Conservation (phyloP, 1,140 invertebrate species). For the Drosophila willistoni region DNA sequence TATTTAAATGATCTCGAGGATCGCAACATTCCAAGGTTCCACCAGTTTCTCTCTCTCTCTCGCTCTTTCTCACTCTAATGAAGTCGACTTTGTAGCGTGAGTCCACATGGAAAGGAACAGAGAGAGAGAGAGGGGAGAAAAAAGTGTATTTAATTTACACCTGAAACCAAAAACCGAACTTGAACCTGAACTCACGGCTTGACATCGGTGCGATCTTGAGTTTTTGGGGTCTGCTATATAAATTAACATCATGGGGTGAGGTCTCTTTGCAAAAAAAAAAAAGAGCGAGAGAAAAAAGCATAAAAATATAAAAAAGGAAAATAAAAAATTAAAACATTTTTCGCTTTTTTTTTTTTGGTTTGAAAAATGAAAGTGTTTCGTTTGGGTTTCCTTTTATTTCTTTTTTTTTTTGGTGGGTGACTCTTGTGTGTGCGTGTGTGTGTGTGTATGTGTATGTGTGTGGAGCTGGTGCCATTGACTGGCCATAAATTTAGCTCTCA, state of each 20-base stretch:
- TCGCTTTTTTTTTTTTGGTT: conserved; percentile 43
- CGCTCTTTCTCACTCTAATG: conserved; percentile 49
- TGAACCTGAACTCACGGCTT: conserved; percentile 68
- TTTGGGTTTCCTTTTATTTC: conserved; percentile 63
- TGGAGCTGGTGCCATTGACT: conserved; percentile 76
- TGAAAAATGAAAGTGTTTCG: conserved; percentile 79
- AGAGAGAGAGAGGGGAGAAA: not conserved
- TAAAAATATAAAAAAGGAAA: conserved; percentile 10
- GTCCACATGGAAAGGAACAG: conserved; percentile 2
- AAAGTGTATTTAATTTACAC: conserved; percentile 80
- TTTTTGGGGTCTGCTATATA: conserved; percentile 61
- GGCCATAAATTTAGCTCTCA: conserved; percentile 65
- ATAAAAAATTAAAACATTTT: conserved; percentile 62
- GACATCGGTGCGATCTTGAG: conserved; percentile 36
- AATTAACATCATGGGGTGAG: conserved; percentile 80
- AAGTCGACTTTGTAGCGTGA: conserved; percentile 72
- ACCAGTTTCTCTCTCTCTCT: conserved; percentile 3
- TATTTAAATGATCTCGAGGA: conserved; percentile 79
- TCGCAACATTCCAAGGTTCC: conserved; percentile 56
- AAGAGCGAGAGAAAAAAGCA: conserved; percentile 41
- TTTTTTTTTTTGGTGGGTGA: conserved; percentile 12
- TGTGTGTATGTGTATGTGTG: conserved; percentile 7
- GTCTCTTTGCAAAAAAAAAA: conserved; percentile 41
- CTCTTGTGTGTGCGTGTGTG: conserved; percentile 10
- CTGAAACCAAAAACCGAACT: conserved; percentile 75